A percentile compares a stretch with the other conserved stretches of the same genome.
These are phyloP conservation scores for Neoitamus cyanurus DNA, from an alignment of 2,888 invertebrate genomes.

Conservation along the genomic window DNA sequence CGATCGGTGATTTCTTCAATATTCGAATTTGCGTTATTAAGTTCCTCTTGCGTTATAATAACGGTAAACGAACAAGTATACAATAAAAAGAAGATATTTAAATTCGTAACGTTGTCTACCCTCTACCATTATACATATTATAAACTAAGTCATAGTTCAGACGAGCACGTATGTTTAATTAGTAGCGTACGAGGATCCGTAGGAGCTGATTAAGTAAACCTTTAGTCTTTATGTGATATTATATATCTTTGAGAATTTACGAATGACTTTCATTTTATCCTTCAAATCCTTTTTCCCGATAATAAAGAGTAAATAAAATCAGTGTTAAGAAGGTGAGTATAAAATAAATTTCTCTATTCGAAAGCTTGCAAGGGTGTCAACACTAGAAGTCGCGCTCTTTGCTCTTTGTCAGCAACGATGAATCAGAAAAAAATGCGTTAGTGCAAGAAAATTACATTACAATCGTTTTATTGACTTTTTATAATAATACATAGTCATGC, in stretches of 20 bases:
- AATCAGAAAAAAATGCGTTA: too few species aligned
- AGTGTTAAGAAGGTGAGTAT: background rate
- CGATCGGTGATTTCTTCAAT: background rate
- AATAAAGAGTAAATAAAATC: background rate
- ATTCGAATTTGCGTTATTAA: background rate
- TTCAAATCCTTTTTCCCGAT: background rate
- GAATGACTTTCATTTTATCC: background rate
- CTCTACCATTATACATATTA: constrained; percentile 12
- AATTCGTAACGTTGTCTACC: background rate
- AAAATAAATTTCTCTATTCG: too few species aligned
- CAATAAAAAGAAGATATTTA: constrained; percentile 3
- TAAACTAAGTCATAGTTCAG: background rate
- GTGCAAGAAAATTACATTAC: too few species aligned
- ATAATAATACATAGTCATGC: too few species aligned
- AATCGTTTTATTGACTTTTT: too few species aligned
- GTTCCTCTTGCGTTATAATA: background rate
- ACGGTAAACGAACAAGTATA: constrained; percentile 7
- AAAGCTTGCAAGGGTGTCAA: too few species aligned
- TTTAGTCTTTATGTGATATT: constrained; percentile 40
- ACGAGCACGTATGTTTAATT: background rate
- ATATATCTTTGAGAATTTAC: constrained; percentile 16
- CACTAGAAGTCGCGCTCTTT: too few species aligned
- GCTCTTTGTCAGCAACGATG: too few species aligned
- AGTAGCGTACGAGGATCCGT: background rate
- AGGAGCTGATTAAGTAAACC: background rate